Evolutionary conservation across 2,888 invertebrate genomes (phyloP).

Genomic region (Drosophila melanosoma): DNA sequence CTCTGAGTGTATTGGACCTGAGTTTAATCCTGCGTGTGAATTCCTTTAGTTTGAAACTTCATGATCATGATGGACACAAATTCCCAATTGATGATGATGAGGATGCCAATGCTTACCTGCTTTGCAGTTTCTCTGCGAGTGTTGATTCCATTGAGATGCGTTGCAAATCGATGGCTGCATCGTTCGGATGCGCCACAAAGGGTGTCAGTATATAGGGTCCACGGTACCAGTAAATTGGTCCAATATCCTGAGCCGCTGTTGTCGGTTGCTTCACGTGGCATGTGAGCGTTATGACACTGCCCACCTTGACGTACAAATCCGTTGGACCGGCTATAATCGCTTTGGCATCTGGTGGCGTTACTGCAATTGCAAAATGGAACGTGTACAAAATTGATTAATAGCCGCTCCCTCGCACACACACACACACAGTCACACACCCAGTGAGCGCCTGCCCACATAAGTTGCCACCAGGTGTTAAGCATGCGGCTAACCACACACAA

Average conservation of each 20-base stretch:
- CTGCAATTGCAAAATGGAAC: slow-evolving; percentile 65
- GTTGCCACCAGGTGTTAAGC: slow-evolving; percentile 32
- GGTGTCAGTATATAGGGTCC: slow-evolving; percentile 85
- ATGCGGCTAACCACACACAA: slow-evolving; percentile 26
- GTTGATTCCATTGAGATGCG: slow-evolving; percentile 85
- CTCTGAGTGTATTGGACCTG: not conserved
- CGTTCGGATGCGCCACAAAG: slow-evolving; percentile 83
- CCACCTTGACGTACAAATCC: slow-evolving; percentile 91
- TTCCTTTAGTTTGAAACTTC: slow-evolving; percentile 29
- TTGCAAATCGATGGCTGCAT: slow-evolving; percentile 84
- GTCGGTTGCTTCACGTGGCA: slow-evolving; percentile 89
- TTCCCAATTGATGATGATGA: not conserved
- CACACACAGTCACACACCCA: not conserved
- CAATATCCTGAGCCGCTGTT: slow-evolving; percentile 87
- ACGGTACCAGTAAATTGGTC: slow-evolving; percentile 90
- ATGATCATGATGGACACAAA: slow-evolving; percentile 9
- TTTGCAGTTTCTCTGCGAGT: slow-evolving; percentile 89
- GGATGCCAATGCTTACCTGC: slow-evolving; percentile 83
- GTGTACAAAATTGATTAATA: slow-evolving; percentile 73
- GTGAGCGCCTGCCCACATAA: not conserved
- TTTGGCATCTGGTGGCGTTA: slow-evolving; percentile 87
- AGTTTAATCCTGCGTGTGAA: slow-evolving; percentile 9
- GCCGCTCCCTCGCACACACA: slow-evolving; percentile 33
- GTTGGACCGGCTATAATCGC: slow-evolving; percentile 89
- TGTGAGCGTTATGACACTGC: slow-evolving; percentile 90